phyloP scores from a whole-genome alignment of 2,797 vertebrate genomes.

The Fundulus diaphanus region DNA sequence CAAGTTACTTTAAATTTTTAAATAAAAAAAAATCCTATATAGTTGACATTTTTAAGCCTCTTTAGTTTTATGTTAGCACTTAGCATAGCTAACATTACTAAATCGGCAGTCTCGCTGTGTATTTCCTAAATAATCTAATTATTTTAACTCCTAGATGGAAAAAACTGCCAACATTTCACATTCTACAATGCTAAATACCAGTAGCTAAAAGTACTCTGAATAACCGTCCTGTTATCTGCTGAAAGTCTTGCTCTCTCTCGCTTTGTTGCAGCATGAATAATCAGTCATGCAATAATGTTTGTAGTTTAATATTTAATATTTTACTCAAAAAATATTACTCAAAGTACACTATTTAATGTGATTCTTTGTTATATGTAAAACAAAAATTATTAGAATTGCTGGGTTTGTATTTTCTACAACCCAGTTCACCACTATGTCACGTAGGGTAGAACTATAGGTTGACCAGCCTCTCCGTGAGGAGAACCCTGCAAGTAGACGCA shows the following conservation, averaged over 20 bases:
- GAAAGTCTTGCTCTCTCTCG: not conserved
- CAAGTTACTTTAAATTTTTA: not conserved
- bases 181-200: not conserved
- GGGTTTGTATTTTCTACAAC: not conserved
- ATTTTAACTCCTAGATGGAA: not conserved
- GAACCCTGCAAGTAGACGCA: constrained; percentile 33
- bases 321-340: constrained; percentile 1
- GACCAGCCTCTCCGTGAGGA: constrained; percentile 36
- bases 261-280: not conserved
- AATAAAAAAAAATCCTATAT: not conserved
- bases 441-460: not conserved
- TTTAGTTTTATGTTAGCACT: not conserved
- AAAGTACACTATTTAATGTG: not conserved
- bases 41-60: not conserved
- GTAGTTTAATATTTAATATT: not conserved
- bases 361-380: not conserved
- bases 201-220: not conserved
- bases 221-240: not conserved
- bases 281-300: not conserved
- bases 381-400: not conserved
- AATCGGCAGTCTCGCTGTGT: not conserved
- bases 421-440: not conserved
- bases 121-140: not conserved
- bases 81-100: not conserved
- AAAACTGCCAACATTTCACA: not conserved